Conservation (phyloP, 2,113 vertebrate genomes). For the Chaetorhynchus papuensis region DNA sequence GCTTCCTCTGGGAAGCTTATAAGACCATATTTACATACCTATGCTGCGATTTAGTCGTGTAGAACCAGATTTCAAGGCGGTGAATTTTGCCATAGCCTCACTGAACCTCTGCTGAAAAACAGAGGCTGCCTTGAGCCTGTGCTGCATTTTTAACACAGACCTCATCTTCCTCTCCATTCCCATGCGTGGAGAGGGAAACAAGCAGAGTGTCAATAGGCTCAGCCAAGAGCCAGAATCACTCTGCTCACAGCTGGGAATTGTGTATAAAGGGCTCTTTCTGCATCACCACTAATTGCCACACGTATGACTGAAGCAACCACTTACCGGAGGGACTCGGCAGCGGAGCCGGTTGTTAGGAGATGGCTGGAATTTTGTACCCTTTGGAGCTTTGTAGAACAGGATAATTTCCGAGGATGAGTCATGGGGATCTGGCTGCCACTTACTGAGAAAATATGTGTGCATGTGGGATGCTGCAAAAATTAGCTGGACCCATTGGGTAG, state of each 20-base stretch:
- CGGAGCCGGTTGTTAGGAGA: accelerated
- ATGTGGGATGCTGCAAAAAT: not conserved
- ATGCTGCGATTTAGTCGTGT: not conserved
- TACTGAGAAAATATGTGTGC: not conserved
- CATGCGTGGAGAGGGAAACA: not conserved
- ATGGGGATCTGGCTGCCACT: not conserved
- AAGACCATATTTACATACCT: not conserved
- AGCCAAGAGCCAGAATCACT: not conserved
- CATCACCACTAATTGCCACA: not conserved
- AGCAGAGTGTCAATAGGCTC: not conserved
- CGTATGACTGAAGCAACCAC: not conserved
- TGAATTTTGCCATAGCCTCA: not conserved
- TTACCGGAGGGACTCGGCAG: not conserved
- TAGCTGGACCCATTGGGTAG: not conserved
- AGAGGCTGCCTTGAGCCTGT: accelerated
- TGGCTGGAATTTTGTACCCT: not conserved
- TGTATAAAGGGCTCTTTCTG: not conserved
- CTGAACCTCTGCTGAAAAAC: not conserved
- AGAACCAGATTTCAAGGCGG: not conserved
- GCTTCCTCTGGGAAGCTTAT: not conserved
- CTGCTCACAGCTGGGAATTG: not conserved
- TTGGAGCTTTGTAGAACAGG: not conserved
- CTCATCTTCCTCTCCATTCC: not conserved
- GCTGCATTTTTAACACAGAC: not conserved
- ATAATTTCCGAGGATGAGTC: slow-evolving; percentile 12